Conservation (phyloP, 2,113 vertebrate species). For the Neogale vison region DNA sequence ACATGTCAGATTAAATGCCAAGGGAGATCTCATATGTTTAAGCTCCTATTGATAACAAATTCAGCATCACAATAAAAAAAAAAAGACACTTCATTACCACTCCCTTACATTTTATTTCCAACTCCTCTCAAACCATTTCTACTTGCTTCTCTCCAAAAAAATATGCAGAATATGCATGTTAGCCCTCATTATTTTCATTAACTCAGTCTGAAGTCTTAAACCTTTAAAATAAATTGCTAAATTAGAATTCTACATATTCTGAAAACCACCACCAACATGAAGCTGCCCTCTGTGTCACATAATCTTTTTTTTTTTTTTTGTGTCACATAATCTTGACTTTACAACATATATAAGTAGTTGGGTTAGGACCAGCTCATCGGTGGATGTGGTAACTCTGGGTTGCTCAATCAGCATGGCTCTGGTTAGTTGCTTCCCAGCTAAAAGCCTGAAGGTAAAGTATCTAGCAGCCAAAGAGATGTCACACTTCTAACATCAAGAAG, state of each 20-base stretch:
- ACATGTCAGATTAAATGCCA: background rate
- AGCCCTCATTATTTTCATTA: background rate
- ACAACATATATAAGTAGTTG: background rate
- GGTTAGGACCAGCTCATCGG: background rate
- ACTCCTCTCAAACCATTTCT: background rate
- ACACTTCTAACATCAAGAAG: background rate
- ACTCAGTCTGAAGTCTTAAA: background rate
- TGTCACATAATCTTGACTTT: background rate
- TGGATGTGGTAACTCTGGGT: background rate
- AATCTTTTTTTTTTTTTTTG: too few relatives aligned
- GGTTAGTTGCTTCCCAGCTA: background rate
- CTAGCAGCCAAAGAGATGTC: background rate
- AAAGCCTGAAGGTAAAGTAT: background rate
- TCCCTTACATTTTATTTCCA: background rate
- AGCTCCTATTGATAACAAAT: background rate
- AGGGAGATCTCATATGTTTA: background rate
- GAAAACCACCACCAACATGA: background rate
- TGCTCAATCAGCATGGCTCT: background rate
- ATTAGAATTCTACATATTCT: background rate
- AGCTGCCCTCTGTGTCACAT: background rate
- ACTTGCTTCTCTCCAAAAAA: background rate
- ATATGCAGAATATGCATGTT: background rate
- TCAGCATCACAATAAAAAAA: background rate
- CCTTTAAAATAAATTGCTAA: conserved; percentile 8
- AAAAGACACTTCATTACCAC: background rate